Evolutionary conservation across 2,888 invertebrate genomes (phyloP), one percentile per base, ranked within the genome.

Genomic region (Hedya salicella): DNA sequence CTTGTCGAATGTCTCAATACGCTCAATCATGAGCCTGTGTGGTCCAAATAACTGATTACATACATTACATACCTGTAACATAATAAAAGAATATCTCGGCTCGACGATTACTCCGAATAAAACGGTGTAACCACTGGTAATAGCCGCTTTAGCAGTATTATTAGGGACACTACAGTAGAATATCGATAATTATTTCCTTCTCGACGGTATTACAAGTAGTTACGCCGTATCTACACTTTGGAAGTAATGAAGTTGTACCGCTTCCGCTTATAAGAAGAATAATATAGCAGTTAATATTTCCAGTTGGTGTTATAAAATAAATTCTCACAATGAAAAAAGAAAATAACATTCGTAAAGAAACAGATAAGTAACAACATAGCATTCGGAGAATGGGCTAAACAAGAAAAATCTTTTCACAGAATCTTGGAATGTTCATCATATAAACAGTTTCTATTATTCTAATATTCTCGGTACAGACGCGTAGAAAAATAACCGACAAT

Each of bases 11-110:
- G 87, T 88, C 89, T 60, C 65, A 66, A 66, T 61, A 61, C 61
- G 53, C 61, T 91, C 91, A 89, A 92, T 91, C 88, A 89, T 77
- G 73, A 73, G 72, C 75, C 79, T 86, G 91, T 91, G 91, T 90
- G 91, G 91, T 89, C 91, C 76, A 71, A 62, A 76, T 75, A 78
- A 78, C 77, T 83, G 78, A 89, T 89, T 88, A 89, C 82, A 83
- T 78, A 78, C 75, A 66, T 66, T 66, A 66, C 53, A 61, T 61
- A 61, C 66, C 61, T 61, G 60, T 61, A 61, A 66, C 61, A 66
- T 61, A 66, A 66, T 66, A 66, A 61, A 61, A 66, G 66, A 66
- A 61, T 61, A 54, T 40, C 44, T 89, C 82, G 88, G 82, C 83
- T 81, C 86, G 81, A 80, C 85, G 81, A 90, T 91, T 90, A 90